Base-by-base conservation (phyloP, 1,140 invertebrate species). In the Zaprionus kolodkinae region DNA sequence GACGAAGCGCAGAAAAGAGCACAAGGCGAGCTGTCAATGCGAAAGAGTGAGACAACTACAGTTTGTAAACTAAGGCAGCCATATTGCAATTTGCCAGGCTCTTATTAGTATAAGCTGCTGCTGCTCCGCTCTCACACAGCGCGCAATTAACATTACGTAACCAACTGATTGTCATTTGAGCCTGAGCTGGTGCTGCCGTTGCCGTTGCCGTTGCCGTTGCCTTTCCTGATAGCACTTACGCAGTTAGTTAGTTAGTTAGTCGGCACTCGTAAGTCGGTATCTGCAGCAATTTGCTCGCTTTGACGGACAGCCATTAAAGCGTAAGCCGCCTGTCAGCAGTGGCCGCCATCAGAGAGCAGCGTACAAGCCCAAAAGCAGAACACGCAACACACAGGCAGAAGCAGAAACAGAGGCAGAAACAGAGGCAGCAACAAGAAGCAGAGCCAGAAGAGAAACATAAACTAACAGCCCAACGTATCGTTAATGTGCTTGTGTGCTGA, bases 281-380 rank as follows among this genome's bases (percentile, higher is more conserved):
- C 60, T 75, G 54, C 63, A 61, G 78, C 66, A 57, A 75, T 78
- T 84, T 81, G 62, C 63, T 48, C 69, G 78, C 82, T 86, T 81
- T 76, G 82, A 78, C 56, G 63, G 72, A 56, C 56, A 72, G 82
- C 69, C 70, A 64, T 85, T 81, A 85, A 78, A 76, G 82, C 82
- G 57, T 72, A 68, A 81, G 78, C 63, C 70, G 70, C 25, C 55
- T 43, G 55, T 38, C 55, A 54, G 48, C 57, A 70, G 21, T 38
- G 33, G 38, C 72, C n/a, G 40, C 40, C 40, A n/a, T 35, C 63
- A 48, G 50, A 55, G 36, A 62, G 43, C 7, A 36, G 57, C 10
- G 30, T 15, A 21, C 21, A 21, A 45, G n/a, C 40, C 40, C 40
- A 15, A 45, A 45, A 45, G n/a, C 40, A 45, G 40, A 45, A 6